Evolutionary conservation across 1,140 invertebrate species (phyloP).

Genomic region (Drosophila suzukii): DNA sequence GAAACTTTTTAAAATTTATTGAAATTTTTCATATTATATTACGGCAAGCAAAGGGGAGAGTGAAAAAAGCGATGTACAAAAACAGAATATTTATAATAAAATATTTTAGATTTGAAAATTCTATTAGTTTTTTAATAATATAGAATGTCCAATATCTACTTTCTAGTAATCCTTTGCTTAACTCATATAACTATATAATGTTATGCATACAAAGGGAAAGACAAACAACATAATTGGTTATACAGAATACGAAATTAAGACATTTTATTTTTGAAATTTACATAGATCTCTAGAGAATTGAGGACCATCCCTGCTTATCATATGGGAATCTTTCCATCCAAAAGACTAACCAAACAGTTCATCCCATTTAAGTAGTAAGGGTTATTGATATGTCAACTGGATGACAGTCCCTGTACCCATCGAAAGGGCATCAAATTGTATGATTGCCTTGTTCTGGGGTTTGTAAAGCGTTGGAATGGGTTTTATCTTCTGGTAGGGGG

Average conservation of each 20-base stretch:
- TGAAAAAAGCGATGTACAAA: neutral
- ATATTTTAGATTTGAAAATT: too few relatives aligned
- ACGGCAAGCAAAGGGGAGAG: neutral
- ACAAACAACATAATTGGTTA: neutral
- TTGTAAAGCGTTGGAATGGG: slow-evolving; percentile 30
- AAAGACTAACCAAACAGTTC: slow-evolving; percentile 9
- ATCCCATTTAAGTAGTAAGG: slow-evolving; percentile 23
- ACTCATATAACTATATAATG: too few relatives aligned
- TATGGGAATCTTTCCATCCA: neutral
- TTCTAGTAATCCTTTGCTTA: too few relatives aligned
- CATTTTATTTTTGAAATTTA: neutral
- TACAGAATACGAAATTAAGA: neutral
- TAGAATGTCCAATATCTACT: too few relatives aligned
- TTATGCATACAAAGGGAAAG: too few relatives aligned
- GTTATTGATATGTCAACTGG: slow-evolving; percentile 33
- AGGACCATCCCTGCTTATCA: neutral
- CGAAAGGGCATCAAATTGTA: slow-evolving; percentile 32
- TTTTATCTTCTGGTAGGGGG: neutral
- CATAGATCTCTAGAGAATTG: slow-evolving; percentile 1
- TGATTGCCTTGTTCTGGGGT: slow-evolving; percentile 42
- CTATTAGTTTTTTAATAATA: neutral
- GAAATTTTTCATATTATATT: neutral
- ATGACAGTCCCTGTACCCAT: slow-evolving; percentile 23
- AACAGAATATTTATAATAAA: neutral
- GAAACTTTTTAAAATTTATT: neutral